phyloP scores from a whole-genome alignment of 92 coral and sea anemone species.

The Desmophyllum pertusum region DNA sequence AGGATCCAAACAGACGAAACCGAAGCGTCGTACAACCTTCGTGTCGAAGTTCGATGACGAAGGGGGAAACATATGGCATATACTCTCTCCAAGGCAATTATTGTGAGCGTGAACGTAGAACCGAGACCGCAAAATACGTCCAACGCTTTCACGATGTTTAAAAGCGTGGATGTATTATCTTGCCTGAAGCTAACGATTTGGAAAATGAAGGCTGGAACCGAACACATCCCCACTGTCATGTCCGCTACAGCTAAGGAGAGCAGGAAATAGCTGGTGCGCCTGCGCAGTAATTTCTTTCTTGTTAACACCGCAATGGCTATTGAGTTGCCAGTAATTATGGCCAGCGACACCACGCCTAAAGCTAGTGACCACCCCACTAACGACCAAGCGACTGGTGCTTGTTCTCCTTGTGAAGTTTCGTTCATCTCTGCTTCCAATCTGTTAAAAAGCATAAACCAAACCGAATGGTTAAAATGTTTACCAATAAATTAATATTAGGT shows the following conservation, averaged over 20 bases:
- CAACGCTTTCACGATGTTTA: constrained; percentile 55
- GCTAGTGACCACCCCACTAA: constrained; percentile 71
- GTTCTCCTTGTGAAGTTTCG: neutral
- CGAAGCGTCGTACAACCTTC: constrained; percentile 59
- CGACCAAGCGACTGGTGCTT: constrained; percentile 20
- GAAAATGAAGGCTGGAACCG: constrained; percentile 79
- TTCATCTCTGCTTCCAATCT: constrained; percentile 28
- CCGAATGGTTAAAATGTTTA: too few relatives aligned
- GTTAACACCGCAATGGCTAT: constrained; percentile 81
- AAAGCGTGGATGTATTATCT: constrained; percentile 33
- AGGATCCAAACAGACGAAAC: constrained; percentile 77
- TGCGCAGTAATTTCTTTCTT: constrained; percentile 70
- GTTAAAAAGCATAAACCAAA: neutral
- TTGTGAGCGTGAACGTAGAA: constrained; percentile 79
- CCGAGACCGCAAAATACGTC: constrained; percentile 86
- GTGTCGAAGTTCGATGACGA: constrained; percentile 71
- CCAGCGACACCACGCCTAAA: constrained; percentile 67
- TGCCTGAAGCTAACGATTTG: constrained; percentile 61
- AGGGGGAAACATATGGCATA: constrained; percentile 80
- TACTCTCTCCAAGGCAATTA: constrained; percentile 81
- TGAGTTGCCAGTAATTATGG: constrained; percentile 69
- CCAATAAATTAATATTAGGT: neutral
- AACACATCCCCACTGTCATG: constrained; percentile 72
- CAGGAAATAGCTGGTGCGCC: constrained; percentile 80
- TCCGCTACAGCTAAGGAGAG: constrained; percentile 78